Base-by-base conservation (phyloP, 2,797 vertebrate genomes). In the Esox lucius region DNA sequence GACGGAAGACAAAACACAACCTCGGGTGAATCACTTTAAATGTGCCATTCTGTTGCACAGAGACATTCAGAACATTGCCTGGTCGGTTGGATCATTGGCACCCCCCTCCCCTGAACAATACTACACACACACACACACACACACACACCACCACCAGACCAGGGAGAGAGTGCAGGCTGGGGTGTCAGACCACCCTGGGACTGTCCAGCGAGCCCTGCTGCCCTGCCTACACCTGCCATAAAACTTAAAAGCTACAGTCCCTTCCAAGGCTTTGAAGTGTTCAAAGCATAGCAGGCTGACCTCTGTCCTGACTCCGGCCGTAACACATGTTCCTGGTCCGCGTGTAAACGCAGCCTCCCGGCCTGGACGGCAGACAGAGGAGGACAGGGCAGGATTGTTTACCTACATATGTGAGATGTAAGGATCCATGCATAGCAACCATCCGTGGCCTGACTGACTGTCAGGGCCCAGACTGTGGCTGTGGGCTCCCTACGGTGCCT, bases 221-320 rank as follows among this genome's bases (percentile, higher is more conserved):
- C 94, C 96, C 95, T 94, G 91, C 94, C 95, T 96, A 94, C 95
- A 97, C 96, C 95, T 98, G 96, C 95, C 92, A 93, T 98, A 97
- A 97, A 97, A 97, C 94, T 97, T 97, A 95, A 96, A 96, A 95
- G 90, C 94, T 95, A 94, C 91, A 91, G 91, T 95, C 94, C 93
- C 90, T 90, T 93, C 92, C 89, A 85, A 82, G 35, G 85, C 96
- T 99, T 98, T 98, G 96, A 98, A 96, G 96, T 96, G 93, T 94
- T 94, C 95, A 95, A 96, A 96, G 95, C 95, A 95, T 93, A 95
- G 94, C 92, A 90, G 80, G 72, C 87, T 92, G 94, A 95, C 93
- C 96, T 99, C 97, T 99, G 95, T 96, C 95, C 95, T 86, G 86
- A 91, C 90, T 94, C 94, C 92, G 94, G 92, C 92, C 88, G 81